Conservation (phyloP, 35 echinoderm and acorn worm genomes). For the Stichopus chloronotus region DNA sequence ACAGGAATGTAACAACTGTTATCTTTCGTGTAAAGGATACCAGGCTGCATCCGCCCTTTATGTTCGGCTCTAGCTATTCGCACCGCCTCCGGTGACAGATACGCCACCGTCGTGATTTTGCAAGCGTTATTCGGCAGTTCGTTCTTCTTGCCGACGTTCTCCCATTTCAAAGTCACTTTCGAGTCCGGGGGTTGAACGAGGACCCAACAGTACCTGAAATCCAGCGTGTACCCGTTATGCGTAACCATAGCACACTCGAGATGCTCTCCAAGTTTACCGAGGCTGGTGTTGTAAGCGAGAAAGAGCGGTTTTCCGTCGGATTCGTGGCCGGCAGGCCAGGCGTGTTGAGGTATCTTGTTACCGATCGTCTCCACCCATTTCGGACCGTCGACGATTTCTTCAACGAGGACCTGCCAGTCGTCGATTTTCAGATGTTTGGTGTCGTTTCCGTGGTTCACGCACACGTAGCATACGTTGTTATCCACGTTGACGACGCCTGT, state of each 20-base stretch:
- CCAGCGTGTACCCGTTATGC: constrained; percentile 34
- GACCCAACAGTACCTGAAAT: constrained; percentile 37
- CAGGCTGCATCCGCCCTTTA: constrained; percentile 32
- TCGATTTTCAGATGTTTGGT: constrained; percentile 29
- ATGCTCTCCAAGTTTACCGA: constrained; percentile 39
- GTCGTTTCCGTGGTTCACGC: constrained; percentile 34
- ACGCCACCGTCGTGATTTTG: constrained; percentile 48
- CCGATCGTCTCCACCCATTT: constrained; percentile 56
- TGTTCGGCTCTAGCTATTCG: constrained; percentile 45
- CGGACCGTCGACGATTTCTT: constrained; percentile 9
- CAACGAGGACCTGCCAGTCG: constrained; percentile 46
- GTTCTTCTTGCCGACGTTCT: constrained; percentile 20
- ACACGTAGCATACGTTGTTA: constrained; percentile 42
- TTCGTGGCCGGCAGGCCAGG: constrained; percentile 47
- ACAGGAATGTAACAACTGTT: constrained; percentile 40
- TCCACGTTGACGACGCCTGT: constrained; percentile 36
- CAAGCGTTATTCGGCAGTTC: constrained; percentile 1
- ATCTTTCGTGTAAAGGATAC: constrained; percentile 29
- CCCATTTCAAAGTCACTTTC: constrained; percentile 37
- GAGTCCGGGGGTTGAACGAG: constrained; percentile 24
- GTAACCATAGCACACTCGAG: neutral
- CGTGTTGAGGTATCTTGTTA: constrained; percentile 40
- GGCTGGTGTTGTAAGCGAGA: constrained; percentile 43
- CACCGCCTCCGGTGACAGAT: constrained; percentile 29
- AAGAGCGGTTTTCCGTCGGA: constrained; percentile 22